Evolutionary conservation across 2,888 invertebrate genomes (phyloP), one percentile per base, ranked within the genome.

Genomic region (Netelia melanura): DNA sequence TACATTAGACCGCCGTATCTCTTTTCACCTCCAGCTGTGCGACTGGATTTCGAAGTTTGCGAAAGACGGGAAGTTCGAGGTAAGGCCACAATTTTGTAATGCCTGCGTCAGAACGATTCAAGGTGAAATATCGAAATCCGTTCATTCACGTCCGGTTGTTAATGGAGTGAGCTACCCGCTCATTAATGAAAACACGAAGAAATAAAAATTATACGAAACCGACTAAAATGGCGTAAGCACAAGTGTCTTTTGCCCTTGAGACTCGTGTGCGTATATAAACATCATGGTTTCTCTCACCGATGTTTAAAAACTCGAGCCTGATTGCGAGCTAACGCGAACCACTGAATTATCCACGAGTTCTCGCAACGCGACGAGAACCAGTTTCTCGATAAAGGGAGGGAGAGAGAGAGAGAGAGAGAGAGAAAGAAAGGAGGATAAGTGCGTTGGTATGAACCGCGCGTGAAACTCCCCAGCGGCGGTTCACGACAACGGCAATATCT

Each of bases 261-360:
- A 70, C 61, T 70, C 62, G 68, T 70, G 68, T 25, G 38, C 11
- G 48, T 38, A 38, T 14, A 54, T 54, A 54, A 54, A 17, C 54
- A 17, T 17, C 1, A n/a, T 17, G n/a, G 54, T 54, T 54, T 54
- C n/a, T 54, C 54, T 54, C 54, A 11, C 54, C 17, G 54, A 17
- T 3, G 8, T 23, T 21, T 58, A 21, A 21, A n/a, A 54, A n/a
- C 38, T 54, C 48, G 62, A 21, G 65, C 52, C 43, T 64, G 68
- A 75, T 81, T 54, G 56, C 81, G n/a, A 77, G 56, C 77, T 62
- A 81, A 77, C 81, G 30, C 72, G 81, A 77, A 74, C 23, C 74
- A 68, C 56, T 81, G 74, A 84, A 84, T 84, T 81, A 81, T 81
- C 77, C 68, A 74, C 61, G 77, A 77, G 77, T 77, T 81, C 77